phyloP scores from a whole-genome alignment of 1,140 invertebrate genomes.

The Euglossa dilemma region DNA sequence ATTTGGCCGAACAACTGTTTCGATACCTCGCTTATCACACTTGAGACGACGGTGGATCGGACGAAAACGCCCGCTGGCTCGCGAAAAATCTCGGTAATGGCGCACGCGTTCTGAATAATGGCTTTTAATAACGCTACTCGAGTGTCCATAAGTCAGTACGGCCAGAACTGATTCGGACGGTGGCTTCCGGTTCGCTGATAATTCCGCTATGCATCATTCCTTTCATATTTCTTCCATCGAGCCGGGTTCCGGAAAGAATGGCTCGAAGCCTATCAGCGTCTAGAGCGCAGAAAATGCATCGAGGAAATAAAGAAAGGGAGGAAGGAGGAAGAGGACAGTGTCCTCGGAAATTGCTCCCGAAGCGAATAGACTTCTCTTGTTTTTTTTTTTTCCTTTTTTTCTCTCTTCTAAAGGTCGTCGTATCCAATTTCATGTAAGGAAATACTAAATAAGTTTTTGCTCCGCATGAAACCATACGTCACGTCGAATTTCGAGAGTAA shows the following conservation, averaged over 20 bases:
- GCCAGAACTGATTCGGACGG: constrained; percentile 38
- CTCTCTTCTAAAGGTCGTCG: no score
- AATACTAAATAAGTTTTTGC: background rate
- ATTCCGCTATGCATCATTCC: constrained; percentile 36
- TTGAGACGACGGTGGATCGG: background rate
- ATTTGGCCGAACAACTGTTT: background rate
- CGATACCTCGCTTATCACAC: background rate
- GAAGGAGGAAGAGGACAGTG: background rate
- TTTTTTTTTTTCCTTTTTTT: no score
- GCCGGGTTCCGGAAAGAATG: constrained; percentile 11
- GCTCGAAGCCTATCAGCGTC: constrained; percentile 11
- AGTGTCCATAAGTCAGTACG: constrained; percentile 45
- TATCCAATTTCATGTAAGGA: background rate
- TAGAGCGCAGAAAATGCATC: background rate
- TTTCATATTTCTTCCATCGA: constrained; percentile 38
- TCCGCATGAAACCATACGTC: constrained; percentile 3
- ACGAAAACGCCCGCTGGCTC: constrained; percentile 31
- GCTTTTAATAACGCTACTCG: constrained; percentile 58
- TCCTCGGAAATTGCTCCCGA: constrained; percentile 15
- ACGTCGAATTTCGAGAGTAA: background rate
- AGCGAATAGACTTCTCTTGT: background rate
- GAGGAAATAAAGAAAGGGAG: background rate
- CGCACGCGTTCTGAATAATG: constrained; percentile 56
- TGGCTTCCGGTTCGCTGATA: constrained; percentile 46
- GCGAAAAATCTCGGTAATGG: constrained; percentile 39